Conservation (phyloP, 1,140 invertebrate species). For the Steinernema feltiae region DNA sequence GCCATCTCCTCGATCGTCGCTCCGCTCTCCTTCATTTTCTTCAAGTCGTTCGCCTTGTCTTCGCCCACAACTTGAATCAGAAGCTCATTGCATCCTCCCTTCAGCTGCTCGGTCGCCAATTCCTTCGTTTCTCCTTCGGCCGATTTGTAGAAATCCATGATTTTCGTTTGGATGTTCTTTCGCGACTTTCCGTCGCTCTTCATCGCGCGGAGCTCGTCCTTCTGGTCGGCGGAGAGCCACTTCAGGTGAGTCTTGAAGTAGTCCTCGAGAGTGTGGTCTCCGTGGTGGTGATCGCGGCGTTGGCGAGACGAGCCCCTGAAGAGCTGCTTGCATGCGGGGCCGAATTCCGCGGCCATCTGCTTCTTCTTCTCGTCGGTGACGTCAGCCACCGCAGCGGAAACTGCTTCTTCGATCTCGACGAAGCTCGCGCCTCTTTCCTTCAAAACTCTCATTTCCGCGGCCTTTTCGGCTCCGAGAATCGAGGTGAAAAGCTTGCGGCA, state of each 20-base stretch:
- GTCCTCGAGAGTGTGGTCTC: constrained; percentile 5
- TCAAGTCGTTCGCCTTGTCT: constrained; percentile 7
- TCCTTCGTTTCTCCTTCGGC: not conserved
- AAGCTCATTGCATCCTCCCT: not conserved
- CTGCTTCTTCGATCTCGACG: not conserved
- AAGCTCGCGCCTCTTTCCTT: constrained; percentile 24
- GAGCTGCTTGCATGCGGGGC: not conserved
- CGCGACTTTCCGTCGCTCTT: not conserved
- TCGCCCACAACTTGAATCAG: not conserved
- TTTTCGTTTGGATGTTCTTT: not conserved
- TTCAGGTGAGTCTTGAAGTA: constrained; percentile 13
- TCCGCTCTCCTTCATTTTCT: not conserved
- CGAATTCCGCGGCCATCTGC: not conserved
- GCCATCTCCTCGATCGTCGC: not conserved
- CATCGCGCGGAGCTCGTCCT: constrained; percentile 5
- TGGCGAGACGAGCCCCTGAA: not conserved
- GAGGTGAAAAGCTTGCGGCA: constrained; percentile 36
- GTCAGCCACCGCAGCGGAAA: not conserved
- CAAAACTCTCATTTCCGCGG: constrained; percentile 38
- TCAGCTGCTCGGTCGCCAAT: not conserved
- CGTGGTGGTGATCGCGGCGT: constrained; percentile 14
- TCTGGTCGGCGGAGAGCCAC: constrained; percentile 3
- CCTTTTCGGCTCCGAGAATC: constrained; percentile 43
- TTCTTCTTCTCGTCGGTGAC: not conserved
- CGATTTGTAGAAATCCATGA: not conserved